Evolutionary conservation across 2,113 vertebrate species (phyloP), one percentile per base, ranked within the genome.

Genomic region (Pedetes capensis): DNA sequence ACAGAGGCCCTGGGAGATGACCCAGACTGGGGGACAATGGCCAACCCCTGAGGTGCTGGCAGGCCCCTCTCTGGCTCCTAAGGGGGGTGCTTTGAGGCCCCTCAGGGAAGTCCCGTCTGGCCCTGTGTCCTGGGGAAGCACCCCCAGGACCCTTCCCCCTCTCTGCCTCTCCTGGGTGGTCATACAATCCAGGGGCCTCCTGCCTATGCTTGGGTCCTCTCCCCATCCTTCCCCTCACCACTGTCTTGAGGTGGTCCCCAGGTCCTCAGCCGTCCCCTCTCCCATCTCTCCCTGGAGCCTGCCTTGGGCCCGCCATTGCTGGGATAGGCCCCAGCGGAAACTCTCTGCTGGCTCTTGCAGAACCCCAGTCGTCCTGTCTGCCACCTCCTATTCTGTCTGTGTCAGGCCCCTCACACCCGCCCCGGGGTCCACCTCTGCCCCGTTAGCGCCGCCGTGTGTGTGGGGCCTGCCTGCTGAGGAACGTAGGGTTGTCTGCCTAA

Each of bases 171-270:
- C 55, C 27, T 27, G 37, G 27, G 18, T 39, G 39, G 34, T 3
- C 8, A 2, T 9, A 2, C 1, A 47, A 55, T 6, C 17, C 39
- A 1, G 2, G 81, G 7, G 8, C 25, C 27, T 20, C 51, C 23
- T 64, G 42, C 72, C 59, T 32, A 23, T 11, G 5, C 53, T 16
- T 86, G 29, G 66, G 32, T 81, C 27, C 44, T 34, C 22, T n/a
- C 17, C 32, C 27, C 17, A 18, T 27, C 8, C 27, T 34, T 4
- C 69, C 47, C 29, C 7, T 49, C 29, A 3, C 13, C 12, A 7
- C 63, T 34, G 32, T 72, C 39, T 87, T 14, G 13, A 37, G 25
- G 23, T 39, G 22, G 82, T 69, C 23, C 72, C 6, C 22, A 18
- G 16, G 5, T 12, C 22, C 42, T 80, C 14, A 1, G 23, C 6